Evolutionary conservation across 1,140 invertebrate species (phyloP).

Genomic region (Diorhabda sublineata): DNA sequence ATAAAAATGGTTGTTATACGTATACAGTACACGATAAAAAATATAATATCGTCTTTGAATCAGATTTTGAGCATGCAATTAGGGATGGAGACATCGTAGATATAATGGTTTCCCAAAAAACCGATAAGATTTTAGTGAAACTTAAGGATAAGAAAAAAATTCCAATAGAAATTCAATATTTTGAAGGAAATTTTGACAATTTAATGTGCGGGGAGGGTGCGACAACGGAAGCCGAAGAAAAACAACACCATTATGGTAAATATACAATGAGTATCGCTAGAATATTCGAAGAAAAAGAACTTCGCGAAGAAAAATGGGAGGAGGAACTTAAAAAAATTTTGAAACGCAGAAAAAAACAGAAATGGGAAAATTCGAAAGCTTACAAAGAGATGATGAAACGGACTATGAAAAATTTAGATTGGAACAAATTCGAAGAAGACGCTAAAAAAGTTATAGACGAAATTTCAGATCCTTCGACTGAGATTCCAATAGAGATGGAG

Average conservation of each 20-base stretch:
- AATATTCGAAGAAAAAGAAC: conserved; percentile 75
- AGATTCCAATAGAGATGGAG: conserved; percentile 48
- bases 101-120: conserved; percentile 69
- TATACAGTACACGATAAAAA: conserved; percentile 69
- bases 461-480: conserved; percentile 41
- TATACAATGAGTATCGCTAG: conserved; percentile 60
- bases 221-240: conserved; percentile 57
- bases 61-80: conserved; percentile 69
- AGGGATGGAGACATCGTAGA: conserved; percentile 71
- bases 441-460: conserved; percentile 50
- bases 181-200: conserved; percentile 52
- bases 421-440: conserved; percentile 59
- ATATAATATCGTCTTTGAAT: conserved; percentile 71
- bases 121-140: conserved; percentile 68
- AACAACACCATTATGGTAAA: conserved; percentile 55
- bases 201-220: conserved; percentile 58
- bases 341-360: conserved; percentile 43
- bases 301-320: conserved; percentile 57
- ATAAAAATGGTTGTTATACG: conserved; percentile 62
- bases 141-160: conserved; percentile 68
- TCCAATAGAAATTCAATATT: conserved; percentile 64
- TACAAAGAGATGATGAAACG: conserved; percentile 58
- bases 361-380: conserved; percentile 49
- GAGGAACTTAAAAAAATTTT: conserved; percentile 44
- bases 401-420: conserved; percentile 57